phyloP scores from a whole-genome alignment of 2,113 vertebrate species.

The Triplophysa dalaica region DNA sequence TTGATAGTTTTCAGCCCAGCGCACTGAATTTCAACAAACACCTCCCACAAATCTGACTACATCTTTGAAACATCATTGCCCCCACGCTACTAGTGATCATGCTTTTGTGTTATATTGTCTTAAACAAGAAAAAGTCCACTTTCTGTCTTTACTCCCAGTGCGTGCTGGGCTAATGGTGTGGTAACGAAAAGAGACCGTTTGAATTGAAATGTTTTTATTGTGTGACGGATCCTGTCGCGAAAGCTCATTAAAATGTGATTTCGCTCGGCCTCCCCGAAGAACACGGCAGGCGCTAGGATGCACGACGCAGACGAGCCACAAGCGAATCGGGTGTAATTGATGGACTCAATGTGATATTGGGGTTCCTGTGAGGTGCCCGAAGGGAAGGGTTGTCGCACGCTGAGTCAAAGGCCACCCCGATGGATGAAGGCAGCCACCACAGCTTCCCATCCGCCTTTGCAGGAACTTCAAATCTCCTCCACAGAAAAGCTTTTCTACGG shows the following conservation, averaged over 20 bases:
- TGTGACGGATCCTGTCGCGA: conserved; percentile 22
- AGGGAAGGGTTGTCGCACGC: background rate
- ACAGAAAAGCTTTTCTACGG: background rate
- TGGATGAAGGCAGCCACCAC: background rate
- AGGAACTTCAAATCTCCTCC: background rate
- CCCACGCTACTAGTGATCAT: background rate
- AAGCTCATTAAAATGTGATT: conserved; percentile 53
- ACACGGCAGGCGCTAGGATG: background rate
- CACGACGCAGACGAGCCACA: background rate
- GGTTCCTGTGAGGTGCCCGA: background rate
- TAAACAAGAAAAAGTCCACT: background rate
- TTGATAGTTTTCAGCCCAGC: background rate
- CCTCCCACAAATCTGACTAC: background rate
- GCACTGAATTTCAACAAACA: background rate
- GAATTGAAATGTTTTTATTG: conserved; percentile 23
- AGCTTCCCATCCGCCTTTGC: background rate
- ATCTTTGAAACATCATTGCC: background rate
- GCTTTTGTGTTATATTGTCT: background rate
- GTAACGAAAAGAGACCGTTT: conserved; percentile 16
- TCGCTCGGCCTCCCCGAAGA: conserved; percentile 7
- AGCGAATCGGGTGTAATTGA: background rate
- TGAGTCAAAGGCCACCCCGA: conserved; percentile 1
- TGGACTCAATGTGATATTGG: conserved; percentile 7
- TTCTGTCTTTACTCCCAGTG: background rate
- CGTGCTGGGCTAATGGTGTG: background rate